phyloP scores from a whole-genome alignment of 2,113 vertebrate genomes.

The Carassius gibelio region DNA sequence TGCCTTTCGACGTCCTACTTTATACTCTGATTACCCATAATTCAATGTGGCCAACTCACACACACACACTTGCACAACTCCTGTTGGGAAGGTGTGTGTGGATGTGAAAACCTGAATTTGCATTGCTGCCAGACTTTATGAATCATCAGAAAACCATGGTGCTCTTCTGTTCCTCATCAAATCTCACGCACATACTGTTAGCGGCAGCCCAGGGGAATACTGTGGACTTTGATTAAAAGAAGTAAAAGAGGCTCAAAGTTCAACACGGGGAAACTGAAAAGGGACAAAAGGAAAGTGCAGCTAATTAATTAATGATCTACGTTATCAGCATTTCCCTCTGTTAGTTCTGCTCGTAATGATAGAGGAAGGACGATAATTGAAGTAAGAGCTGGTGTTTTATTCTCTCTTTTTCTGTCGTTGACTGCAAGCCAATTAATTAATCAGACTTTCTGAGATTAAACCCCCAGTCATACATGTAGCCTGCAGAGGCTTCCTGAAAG shows the following conservation, averaged over 20 bases:
- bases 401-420: conserved; percentile 13
- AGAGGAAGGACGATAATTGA: neutral
- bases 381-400: neutral
- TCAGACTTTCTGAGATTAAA: conserved; percentile 31
- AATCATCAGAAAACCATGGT: conserved; percentile 19
- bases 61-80: neutral
- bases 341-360: neutral
- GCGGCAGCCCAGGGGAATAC: neutral
- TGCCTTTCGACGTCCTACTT: conserved; percentile 12
- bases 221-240: conserved; percentile 26
- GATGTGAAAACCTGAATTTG: neutral
- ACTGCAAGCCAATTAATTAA: conserved; percentile 44
- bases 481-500: neutral
- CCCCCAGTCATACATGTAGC: conserved; percentile 9
- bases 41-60: neutral
- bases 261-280: conserved; percentile 17
- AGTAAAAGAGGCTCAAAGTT: conserved; percentile 29
- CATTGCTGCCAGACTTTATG: conserved; percentile 29
- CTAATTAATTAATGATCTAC: conserved; percentile 38
- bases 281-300: conserved; percentile 3
- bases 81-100: neutral
- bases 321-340: conserved; percentile 31
- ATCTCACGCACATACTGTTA: neutral
- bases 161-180: neutral
- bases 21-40: conserved; percentile 35